A percentile compares a stretch with the other conserved stretches of the same genome.
phyloP scores from a whole-genome alignment of 1,140 invertebrate species.

The Hydropsyche tenuis region DNA sequence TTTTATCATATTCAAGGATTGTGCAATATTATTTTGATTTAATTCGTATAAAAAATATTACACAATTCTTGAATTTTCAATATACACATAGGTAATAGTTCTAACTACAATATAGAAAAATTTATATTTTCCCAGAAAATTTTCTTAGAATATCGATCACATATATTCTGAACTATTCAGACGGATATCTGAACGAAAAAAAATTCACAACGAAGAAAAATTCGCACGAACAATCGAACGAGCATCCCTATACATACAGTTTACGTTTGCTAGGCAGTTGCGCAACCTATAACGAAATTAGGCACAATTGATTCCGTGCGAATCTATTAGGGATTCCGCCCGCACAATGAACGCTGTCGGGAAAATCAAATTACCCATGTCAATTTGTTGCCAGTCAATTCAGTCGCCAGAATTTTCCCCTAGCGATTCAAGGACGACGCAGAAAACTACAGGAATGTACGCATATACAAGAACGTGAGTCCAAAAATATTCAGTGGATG shows the following conservation, averaged over 20 bases:
- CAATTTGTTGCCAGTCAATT: conserved; percentile 50
- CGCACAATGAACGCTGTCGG: conserved; percentile 42
- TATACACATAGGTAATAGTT: too few species aligned
- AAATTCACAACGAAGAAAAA: not conserved
- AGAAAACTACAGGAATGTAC: conserved; percentile 14
- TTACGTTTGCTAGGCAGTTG: conserved; percentile 19
- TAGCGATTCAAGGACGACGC: conserved; percentile 27
- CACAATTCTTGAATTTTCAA: conserved; percentile 2
- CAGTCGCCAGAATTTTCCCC: conserved; percentile 22
- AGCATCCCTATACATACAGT: too few species aligned
- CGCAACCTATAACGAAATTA: conserved; percentile 34
- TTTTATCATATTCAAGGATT: conserved; percentile 3
- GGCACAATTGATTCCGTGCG: conserved; percentile 36
- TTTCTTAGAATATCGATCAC: too few species aligned
- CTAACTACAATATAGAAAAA: too few species aligned
- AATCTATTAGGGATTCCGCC: conserved; percentile 39
- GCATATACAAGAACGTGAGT: not conserved
- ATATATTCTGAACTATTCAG: too few species aligned
- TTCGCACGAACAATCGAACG: too few species aligned
- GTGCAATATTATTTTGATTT: too few species aligned
- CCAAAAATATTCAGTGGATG: not conserved
- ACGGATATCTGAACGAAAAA: not conserved
- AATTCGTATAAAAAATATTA: too few species aligned
- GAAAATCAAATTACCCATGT: conserved; percentile 50
- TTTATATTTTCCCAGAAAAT: too few species aligned